Conservation (phyloP, 2,113 vertebrate genomes). For the Hiodon tergisus region DNA sequence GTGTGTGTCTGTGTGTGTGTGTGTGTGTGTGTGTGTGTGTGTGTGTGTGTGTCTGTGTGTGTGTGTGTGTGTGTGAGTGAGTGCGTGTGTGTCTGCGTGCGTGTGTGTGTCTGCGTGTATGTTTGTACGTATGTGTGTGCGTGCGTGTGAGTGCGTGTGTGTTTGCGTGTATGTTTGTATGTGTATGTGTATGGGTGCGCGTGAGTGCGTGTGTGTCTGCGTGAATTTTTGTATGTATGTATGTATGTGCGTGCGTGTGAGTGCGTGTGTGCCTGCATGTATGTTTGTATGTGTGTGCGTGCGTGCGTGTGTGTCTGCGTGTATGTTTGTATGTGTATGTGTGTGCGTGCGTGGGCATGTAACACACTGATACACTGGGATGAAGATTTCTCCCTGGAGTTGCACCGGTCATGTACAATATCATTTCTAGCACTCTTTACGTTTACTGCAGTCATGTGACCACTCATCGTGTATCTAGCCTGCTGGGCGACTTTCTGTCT, state of each 20-base stretch:
- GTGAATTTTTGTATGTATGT: neutral
- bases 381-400: no score
- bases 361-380: no score
- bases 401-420: no score
- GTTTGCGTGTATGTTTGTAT: no score
- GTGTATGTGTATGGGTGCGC: no score
- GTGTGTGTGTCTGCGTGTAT: neutral
- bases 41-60: neutral
- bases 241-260: no score
- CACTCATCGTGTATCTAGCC: no score
- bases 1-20: neutral
- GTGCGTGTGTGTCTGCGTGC: neutral
- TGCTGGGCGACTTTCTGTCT: no score
- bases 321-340: neutral
- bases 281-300: neutral
- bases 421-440: no score
- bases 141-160: neutral
- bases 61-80: neutral
- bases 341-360: neutral
- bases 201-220: neutral
- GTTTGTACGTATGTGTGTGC: neutral
- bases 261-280: neutral
- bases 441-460: no score
- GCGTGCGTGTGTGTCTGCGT: neutral
- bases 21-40: conserved; percentile 7